Base-by-base conservation (phyloP, 2,797 vertebrate species). In the Propithecus perrieri region DNA sequence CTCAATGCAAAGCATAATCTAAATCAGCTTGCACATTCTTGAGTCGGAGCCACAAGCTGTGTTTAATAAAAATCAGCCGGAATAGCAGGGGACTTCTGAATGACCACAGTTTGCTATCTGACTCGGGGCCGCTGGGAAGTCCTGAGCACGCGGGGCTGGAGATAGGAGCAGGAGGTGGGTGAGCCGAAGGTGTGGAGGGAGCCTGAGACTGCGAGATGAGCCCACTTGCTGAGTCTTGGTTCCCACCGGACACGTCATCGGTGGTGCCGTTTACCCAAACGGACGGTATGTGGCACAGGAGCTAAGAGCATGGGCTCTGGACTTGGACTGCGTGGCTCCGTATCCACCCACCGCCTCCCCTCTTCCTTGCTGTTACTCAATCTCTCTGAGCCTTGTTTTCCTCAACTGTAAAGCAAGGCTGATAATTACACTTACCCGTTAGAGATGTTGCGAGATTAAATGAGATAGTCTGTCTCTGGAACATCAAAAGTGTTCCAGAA, bases 41-140 rank as follows among this genome's bases (percentile, higher is more conserved):
- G 97, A 94, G 67, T 71, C 71, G 1, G 50, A 96, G 97, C 96
- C 98, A 97, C 89, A 97, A 96, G 80, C 97, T 91, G 91, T 0
- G 0, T 97, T 98, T 98, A 98, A 97, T 98, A 98, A 98, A 97
- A 98, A 90, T 89, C 95, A 85, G 91, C 63, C 53, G 38, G 88
- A 96, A 98, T 7, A 93, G 96, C 75, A 90, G 13, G 97, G 95
- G 97, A 95, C 96, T 98, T 97, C 94, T 35, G 72, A 96, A 96
- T 94, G 98, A 97, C 95, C 85, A 0, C 91, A 96, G 79, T 92
- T 95, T 17, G 91, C 98, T 98, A 97, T 67, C 98, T 83, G 28
- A 63, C 0, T 7, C 17, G 69, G 22, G 6, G 96, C 97, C 76
- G 96, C 86, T 74, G 93, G 96, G 92, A 94, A 69, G 79, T 91